Conservation (phyloP, 1,140 invertebrate species). For the Rhagoletis zephyria region DNA sequence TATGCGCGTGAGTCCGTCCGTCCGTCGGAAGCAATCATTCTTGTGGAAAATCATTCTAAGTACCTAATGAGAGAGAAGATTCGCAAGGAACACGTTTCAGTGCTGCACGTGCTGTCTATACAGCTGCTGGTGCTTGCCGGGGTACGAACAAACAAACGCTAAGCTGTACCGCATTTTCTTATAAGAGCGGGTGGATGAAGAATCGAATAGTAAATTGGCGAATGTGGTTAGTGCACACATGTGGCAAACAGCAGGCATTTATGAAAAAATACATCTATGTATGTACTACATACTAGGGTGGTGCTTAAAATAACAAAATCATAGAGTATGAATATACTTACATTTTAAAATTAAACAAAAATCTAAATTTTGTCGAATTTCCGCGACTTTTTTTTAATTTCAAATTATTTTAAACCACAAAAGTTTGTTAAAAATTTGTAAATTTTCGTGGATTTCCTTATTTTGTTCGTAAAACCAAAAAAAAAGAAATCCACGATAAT, state of each 20-base stretch:
- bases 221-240: neutral
- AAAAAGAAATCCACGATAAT: too few relatives aligned
- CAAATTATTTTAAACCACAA: too few relatives aligned
- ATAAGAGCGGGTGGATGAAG: neutral
- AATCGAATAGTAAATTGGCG: neutral
- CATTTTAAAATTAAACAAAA: too few relatives aligned
- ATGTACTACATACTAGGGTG: too few relatives aligned
- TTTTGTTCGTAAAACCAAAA: too few relatives aligned
- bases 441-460: too few relatives aligned
- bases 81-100: neutral
- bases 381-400: too few relatives aligned
- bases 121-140: neutral
- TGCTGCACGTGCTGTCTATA: neutral
- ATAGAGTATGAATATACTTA: too few relatives aligned
- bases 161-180: neutral
- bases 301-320: too few relatives aligned
- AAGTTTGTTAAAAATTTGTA: too few relatives aligned
- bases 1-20: neutral
- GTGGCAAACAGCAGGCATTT: neutral
- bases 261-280: too few relatives aligned
- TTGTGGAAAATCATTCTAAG: neutral
- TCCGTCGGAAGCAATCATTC: neutral
- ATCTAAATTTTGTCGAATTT: too few relatives aligned
- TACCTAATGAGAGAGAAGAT: constrained; percentile 7
- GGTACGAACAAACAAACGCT: neutral